Base-by-base conservation (phyloP, 2,797 vertebrate species). In the Chromobotia macracanthus region DNA sequence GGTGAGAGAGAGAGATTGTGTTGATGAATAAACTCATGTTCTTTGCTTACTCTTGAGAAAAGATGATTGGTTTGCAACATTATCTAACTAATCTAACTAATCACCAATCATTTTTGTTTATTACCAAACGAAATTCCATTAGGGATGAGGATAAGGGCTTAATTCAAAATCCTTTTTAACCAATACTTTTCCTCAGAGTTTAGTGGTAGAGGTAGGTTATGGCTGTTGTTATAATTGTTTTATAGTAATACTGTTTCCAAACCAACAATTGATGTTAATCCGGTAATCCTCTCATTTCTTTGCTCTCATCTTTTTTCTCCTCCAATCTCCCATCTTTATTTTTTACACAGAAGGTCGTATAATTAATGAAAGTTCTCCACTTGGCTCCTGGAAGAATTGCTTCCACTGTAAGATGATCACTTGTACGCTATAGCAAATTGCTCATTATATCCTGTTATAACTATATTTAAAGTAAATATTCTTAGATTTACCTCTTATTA, bases 371-470 rank as follows among this genome's bases (percentile, higher is more conserved):
- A 89, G 90, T 73, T 92, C 91, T 77, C 84, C 92, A 18, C 84
- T 92, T 56, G 91, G 89, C 72, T 90, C 91, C 81, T 96, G 95
- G 95, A 95, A 85, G 83, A 94, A 92, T 92, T 96, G 95, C 87
- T 95, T 96, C 81, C 94, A 95, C 75, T 96, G 95, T 96, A 87
- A 94, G 95, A 55, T 4, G 53, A 13, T 3, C 7, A 10, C 15
- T 19, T 16, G 8, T 28, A 21, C 21, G 55, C 11, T 65, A 5
- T 53, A 65, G 31, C 48, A 13, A 3, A 65, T 55, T 56, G 19
- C 19, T 19, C 19, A 21, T 21, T 10, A 56, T 16, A 50, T 50
- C 16, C 48, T 50, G 15, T 16, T 50, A 16, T 6, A 50, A 50
- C 48, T 18, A 16, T 50, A 50, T 50, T 50, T 18, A 18, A 18